A percentile compares a stretch with the other conserved stretches of the same genome.
Conservation (phyloP, 2,888 invertebrate species). For the Strigamia transsilvanica region DNA sequence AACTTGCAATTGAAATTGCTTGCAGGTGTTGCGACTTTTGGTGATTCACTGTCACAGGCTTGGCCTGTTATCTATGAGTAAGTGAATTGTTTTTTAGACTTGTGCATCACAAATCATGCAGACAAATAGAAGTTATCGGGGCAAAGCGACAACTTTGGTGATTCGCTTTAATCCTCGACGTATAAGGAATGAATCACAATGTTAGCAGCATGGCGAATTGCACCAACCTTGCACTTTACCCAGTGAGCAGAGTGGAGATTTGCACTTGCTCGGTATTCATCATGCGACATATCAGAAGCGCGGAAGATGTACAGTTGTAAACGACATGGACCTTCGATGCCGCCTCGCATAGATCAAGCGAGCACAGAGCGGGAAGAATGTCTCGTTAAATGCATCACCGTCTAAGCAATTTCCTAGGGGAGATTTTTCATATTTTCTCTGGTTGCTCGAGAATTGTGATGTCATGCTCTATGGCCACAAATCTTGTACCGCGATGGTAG, state of each 20-base stretch:
- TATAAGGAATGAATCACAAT: neutral
- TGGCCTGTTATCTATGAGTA: too few species aligned
- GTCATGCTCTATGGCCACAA: constrained; percentile 15
- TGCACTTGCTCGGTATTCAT: constrained; percentile 39
- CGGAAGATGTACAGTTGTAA: constrained; percentile 31
- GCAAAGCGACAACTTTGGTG: neutral
- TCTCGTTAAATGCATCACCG: constrained; percentile 45
- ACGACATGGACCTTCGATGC: constrained; percentile 32
- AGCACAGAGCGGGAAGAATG: constrained; percentile 5
- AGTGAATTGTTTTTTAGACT: too few species aligned
- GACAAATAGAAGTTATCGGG: neutral
- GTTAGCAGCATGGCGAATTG: neutral
- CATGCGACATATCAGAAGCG: constrained; percentile 25
- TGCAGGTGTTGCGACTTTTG: too few species aligned
- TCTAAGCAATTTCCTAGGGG: constrained; percentile 34
- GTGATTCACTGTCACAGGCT: too few species aligned
- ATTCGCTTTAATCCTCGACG: neutral
- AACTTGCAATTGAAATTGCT: too few species aligned
- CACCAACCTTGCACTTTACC: neutral
- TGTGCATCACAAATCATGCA: neutral
- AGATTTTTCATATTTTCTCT: constrained; percentile 48
- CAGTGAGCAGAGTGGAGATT: constrained; percentile 12
- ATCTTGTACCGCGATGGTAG: constrained; percentile 18
- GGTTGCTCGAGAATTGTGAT: constrained; percentile 36
- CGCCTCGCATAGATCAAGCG: constrained; percentile 28